These are phyloP conservation scores for Pterocles orientalis DNA, from an alignment of 2,113 vertebrate genomes.

Conservation along the genomic window DNA sequence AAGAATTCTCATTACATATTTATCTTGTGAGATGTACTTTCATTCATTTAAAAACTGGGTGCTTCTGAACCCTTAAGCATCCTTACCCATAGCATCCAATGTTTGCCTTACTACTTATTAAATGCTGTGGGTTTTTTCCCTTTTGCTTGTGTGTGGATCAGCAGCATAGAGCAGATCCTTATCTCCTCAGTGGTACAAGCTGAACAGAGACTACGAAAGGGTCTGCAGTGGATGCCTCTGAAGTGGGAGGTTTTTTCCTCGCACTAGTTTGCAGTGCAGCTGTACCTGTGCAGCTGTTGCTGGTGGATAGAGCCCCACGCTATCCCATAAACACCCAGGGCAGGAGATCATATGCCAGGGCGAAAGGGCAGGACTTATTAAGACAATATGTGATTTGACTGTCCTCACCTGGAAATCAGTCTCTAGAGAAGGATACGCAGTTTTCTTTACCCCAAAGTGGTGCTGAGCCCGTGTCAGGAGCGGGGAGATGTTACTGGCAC, in stretches of 20 bases:
- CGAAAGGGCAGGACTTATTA: background rate
- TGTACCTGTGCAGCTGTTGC: background rate
- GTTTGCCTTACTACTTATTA: background rate
- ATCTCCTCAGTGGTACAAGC: background rate
- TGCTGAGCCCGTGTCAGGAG: background rate
- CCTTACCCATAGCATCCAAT: background rate
- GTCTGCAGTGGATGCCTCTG: background rate
- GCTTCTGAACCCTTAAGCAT: background rate
- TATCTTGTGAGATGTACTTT: background rate
- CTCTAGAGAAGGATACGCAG: background rate
- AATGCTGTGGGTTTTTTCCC: background rate
- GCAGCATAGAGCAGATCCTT: background rate
- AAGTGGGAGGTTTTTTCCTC: background rate
- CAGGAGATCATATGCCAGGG: background rate
- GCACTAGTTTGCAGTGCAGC: background rate
- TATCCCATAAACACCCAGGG: rapidly evolving
- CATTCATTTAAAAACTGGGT: background rate
- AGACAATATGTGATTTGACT: background rate
- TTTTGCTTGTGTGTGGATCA: background rate
- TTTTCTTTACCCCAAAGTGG: background rate
- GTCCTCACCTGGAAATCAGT: background rate
- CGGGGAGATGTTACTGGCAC: background rate
- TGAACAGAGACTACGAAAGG: background rate
- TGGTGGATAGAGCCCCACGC: background rate
- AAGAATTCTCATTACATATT: background rate